Conservation (phyloP, 2,888 invertebrate genomes). For the Heliconius ethilla region DNA sequence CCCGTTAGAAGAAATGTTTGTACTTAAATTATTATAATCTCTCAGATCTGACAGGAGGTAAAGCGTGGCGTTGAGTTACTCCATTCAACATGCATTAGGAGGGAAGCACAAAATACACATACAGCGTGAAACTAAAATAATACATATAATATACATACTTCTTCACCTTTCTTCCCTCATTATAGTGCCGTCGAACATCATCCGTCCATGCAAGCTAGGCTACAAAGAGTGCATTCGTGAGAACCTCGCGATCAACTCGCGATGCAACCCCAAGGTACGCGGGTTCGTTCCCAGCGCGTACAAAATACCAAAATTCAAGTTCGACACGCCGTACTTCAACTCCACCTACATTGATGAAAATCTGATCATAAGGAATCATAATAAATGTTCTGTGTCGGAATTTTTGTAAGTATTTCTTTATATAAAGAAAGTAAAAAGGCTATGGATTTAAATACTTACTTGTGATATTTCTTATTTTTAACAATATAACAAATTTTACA, state of each 20-base stretch:
- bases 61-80: too few relatives aligned
- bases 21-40: too few relatives aligned
- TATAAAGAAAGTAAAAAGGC: neutral
- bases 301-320: constrained; percentile 49
- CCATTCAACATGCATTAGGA: too few relatives aligned
- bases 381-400: constrained; percentile 61
- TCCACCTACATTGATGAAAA: constrained; percentile 59
- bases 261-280: constrained; percentile 52
- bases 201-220: constrained; percentile 56
- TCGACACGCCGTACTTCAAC: constrained; percentile 66
- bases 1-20: too few relatives aligned
- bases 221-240: constrained; percentile 57
- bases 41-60: too few relatives aligned
- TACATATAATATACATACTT: neutral
- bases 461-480: too few relatives aligned
- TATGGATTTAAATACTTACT: neutral
- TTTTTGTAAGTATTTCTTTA: constrained; percentile 63
- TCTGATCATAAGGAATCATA: constrained; percentile 57
- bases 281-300: constrained; percentile 53
- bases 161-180: neutral
- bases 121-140: too few relatives aligned
- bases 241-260: constrained; percentile 60
- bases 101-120: too few relatives aligned
- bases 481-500: too few relatives aligned
- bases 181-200: constrained; percentile 37